Base-by-base conservation (phyloP, 1,140 invertebrate genomes). In the Drosophila ogumai region DNA sequence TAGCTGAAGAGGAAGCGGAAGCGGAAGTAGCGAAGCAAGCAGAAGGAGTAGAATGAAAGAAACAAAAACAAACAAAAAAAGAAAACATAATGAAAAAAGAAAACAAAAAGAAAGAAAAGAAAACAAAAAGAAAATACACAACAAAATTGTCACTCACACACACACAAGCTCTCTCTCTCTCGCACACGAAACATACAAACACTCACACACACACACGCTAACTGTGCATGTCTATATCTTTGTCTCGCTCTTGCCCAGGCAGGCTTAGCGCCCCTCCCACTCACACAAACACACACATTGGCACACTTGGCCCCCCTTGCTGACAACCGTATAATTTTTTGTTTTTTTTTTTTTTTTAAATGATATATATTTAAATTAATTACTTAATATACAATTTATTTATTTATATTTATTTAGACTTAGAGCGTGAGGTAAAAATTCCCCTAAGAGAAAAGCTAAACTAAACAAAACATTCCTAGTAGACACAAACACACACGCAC, bases 321-420 rank as follows among this genome's bases (percentile, higher is more conserved):
- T 80, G 81, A 85, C 86, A 90, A 90, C 58, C 78, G 81, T 85
- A 85, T 85, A 85, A 81, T 90, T 90, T 88, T 88, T 86, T 43
- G 72, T 84, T 78, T 88, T 85, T 90, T 88, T 84, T 88, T 84
- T 86, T 86, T 87, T 90, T 90, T 88, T 76, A 69, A 61, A 34
- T 41, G 67, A 73, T 72, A 72, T 73, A 59, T 38, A 72, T 72
- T 50, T 78, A 65, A 75, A 73, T 76, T 80, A 84, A 77, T 87
- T 71, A 88, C 77, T 74, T 90, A 71, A 82, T 80, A 88, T 84
- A 88, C 80, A 90, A 84, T 88, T 88, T 88, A 88, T 88, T 88
- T 88, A 84, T 88, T 88, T 84, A 88, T 88, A 88, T 88, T 88
- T 88, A 88, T 88, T 88, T 84, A 88, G 85, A 81, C 61, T 74